Percentiles rank a stretch among this genome's conserved stretches.
Evolutionary conservation across 2,113 vertebrate species (phyloP).

Genomic region (Neodon shergylaensis): DNA sequence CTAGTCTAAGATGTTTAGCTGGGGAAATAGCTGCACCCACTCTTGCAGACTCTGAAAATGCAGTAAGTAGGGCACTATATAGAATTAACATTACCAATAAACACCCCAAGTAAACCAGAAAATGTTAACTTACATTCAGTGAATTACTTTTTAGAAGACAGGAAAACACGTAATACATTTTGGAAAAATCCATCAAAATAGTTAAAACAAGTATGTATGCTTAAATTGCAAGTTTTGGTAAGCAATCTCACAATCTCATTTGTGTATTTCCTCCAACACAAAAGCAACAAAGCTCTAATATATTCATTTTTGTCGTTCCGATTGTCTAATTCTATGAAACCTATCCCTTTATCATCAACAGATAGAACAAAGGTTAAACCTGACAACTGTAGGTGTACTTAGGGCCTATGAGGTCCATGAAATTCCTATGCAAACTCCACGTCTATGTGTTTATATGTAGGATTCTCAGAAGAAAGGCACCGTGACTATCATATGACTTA

Average conservation of each 20-base stretch:
- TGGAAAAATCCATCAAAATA: slow-evolving; percentile 75
- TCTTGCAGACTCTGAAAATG: slow-evolving; percentile 37
- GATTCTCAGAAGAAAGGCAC: background rate
- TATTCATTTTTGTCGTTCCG: background rate
- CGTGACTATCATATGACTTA: slow-evolving; percentile 18
- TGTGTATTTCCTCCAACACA: slow-evolving; percentile 18
- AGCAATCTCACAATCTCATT: slow-evolving; percentile 45
- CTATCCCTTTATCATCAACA: background rate
- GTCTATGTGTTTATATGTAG: background rate
- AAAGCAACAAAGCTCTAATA: slow-evolving; percentile 23
- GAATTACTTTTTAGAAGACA: slow-evolving; percentile 76
- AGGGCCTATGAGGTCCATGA: background rate
- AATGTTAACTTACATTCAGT: slow-evolving; percentile 68
- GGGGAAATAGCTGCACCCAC: background rate
- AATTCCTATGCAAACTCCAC: background rate
- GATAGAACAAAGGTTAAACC: background rate
- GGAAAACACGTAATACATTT: slow-evolving; percentile 74
- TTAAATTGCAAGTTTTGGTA: slow-evolving; percentile 55
- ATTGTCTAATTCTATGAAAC: background rate
- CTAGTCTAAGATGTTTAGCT: slow-evolving; percentile 35
- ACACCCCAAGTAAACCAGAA: slow-evolving; percentile 55
- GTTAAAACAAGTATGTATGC: slow-evolving; percentile 65
- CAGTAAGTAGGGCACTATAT: background rate
- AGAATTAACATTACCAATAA: slow-evolving; percentile 13
- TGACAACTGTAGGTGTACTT: background rate